Base-by-base conservation (phyloP, 1,140 invertebrate genomes). In the Solenopsis invicta region DNA sequence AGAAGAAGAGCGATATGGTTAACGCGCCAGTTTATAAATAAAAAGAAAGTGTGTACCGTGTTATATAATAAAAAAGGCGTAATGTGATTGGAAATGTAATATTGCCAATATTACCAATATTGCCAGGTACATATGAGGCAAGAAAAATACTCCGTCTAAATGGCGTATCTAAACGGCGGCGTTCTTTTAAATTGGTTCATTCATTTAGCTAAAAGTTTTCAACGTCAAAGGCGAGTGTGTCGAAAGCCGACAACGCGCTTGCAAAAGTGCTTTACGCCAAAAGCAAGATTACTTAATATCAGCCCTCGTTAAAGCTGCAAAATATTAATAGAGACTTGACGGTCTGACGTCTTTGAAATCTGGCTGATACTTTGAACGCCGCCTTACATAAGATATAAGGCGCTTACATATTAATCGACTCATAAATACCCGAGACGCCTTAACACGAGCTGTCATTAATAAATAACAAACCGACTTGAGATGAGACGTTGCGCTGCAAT, bases 331-430 rank as follows among this genome's bases (percentile, higher is more conserved):
- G 41, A 59, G 52, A 52, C n/a, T 74, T 89, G 52, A 69, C 52
- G n/a, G 41, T 62, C 59, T 67, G 54, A 75, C 41, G 56, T 85
- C 66, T 88, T 88, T 88, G 87, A 85, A 85, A 85, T 78, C 72
- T 67, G 74, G 18, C 67, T 78, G 80, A 85, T 85, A 88, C 72
- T 78, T 85, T 59, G 80, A 89, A 88, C 87, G 72, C 66, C 48
- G 61, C 34, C 50, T 88, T 78, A 74, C 66, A 67, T 74, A 85
- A 88, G 48, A 48, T 45, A 76, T 67, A 78, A 85, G 54, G 48
- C 66, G 56, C 64, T 74, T 78, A 88, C 69, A 69, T 88, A 89
- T 85, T 78, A 75, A 88, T 85, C 87, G 59, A 45, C 56, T 85
- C 74, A 54, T 78, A 88, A 85, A 85, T 74, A 75, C 64, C 24